A percentile compares a stretch with the other conserved stretches of the same genome.
phyloP scores from a whole-genome alignment of 2,113 vertebrate genomes.

The Neolamprologus cancellatus region DNA sequence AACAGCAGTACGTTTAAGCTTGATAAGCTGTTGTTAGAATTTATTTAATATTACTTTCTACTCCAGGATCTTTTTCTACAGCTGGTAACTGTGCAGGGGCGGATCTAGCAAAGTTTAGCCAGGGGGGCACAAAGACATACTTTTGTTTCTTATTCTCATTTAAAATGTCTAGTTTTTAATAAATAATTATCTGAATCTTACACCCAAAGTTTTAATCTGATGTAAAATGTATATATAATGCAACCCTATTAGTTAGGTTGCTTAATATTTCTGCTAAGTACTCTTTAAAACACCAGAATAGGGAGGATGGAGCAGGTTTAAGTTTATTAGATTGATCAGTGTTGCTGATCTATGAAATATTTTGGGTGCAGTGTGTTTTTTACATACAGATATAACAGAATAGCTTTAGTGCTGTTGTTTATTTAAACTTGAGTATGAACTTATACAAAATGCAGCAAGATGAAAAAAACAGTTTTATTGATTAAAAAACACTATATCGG shows the following conservation, averaged over 20 bases:
- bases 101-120: too few relatives aligned
- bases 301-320: accelerated
- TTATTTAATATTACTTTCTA: too few relatives aligned
- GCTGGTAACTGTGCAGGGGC: too few relatives aligned
- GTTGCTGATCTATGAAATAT: accelerated
- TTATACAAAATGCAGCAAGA: background rate
- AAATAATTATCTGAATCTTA: too few relatives aligned
- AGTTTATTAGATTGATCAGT: background rate
- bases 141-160: too few relatives aligned
- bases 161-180: too few relatives aligned
- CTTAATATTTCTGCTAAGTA: background rate
- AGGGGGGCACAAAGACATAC: too few relatives aligned
- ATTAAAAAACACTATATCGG: background rate
- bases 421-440: background rate
- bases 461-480: background rate
- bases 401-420: background rate
- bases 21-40: too few relatives aligned
- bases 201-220: too few relatives aligned
- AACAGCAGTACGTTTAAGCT: too few relatives aligned
- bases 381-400: background rate
- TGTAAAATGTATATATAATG: too few relatives aligned
- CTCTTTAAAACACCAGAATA: background rate
- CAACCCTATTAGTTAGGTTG: background rate
- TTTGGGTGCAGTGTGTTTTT: background rate
- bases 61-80: too few relatives aligned